Evolutionary conservation across 2,888 invertebrate species (phyloP).

Genomic region (Erebia epiphron): DNA sequence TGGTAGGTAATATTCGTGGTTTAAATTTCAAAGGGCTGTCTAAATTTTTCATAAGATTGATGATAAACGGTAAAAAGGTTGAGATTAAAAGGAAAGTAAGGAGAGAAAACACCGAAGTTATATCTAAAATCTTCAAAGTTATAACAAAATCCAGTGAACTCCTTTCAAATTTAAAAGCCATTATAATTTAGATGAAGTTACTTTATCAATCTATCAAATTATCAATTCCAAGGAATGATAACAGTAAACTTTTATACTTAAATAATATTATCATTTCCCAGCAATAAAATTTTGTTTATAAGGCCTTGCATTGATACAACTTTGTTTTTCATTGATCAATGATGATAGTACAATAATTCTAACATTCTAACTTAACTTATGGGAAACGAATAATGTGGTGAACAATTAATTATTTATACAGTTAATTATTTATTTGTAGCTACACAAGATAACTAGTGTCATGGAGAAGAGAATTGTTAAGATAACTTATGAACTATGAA

Average conservation of each 20-base stretch:
- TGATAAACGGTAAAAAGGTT: slow-evolving; percentile 6
- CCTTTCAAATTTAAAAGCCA: neutral
- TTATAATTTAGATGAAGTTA: neutral
- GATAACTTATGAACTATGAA: no score
- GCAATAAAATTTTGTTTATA: neutral
- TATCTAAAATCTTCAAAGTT: slow-evolving; percentile 8
- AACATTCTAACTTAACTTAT: no score
- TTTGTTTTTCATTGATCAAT: neutral
- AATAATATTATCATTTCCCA: neutral
- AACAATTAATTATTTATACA: no score
- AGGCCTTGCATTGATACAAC: neutral
- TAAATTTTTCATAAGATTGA: slow-evolving; percentile 6
- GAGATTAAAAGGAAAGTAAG: neutral
- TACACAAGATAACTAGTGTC: no score
- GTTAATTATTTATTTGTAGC: no score
- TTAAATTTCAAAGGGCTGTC: neutral
- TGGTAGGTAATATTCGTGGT: neutral
- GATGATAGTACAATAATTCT: no score
- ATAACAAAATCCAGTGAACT: neutral
- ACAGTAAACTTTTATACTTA: neutral
- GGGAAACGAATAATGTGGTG: no score
- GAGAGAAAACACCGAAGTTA: neutral
- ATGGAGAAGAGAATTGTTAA: no score
- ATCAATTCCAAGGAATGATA: neutral
- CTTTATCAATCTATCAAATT: slow-evolving; percentile 3